A percentile compares a stretch with the other conserved stretches of the same genome.
Evolutionary conservation across 2,888 invertebrate genomes (phyloP).

Genomic region (Epiblema foenella): DNA sequence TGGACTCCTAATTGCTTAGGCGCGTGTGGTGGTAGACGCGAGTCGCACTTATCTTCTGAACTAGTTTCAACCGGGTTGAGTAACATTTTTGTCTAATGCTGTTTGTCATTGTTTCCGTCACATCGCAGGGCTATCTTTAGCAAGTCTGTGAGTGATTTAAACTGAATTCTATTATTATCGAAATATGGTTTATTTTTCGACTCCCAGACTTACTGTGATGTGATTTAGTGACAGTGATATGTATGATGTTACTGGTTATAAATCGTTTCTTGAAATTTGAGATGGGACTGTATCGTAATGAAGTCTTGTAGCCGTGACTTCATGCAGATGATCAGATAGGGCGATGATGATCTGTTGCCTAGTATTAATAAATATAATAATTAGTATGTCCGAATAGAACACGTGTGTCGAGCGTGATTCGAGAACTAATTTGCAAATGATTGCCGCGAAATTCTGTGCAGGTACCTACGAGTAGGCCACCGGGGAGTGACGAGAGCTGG

Average conservation of each 20-base stretch:
- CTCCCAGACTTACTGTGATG: neutral
- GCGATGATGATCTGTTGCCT: no score
- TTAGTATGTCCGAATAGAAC: neutral
- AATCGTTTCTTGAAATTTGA: conserved; percentile 4
- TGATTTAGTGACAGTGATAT: conserved; percentile 1
- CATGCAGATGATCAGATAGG: no score
- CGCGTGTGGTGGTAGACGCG: conserved; percentile 16
- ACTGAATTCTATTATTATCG: neutral
- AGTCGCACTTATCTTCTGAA: conserved; percentile 21
- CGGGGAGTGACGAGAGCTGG: conserved; percentile 2
- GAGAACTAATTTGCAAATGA: neutral
- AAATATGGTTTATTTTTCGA: neutral
- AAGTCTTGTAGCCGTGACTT: no score
- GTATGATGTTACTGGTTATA: conserved; percentile 4
- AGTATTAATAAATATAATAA: neutral
- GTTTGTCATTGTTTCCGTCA: conserved; percentile 15
- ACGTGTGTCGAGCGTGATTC: neutral
- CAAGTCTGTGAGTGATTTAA: neutral
- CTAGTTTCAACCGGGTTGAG: conserved; percentile 17
- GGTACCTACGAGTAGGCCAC: neutral
- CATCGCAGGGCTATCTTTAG: conserved; percentile 5
- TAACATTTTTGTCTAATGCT: conserved; percentile 32
- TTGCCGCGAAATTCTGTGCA: neutral
- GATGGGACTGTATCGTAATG: neutral
- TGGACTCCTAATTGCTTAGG: conserved; percentile 22